Evolutionary conservation across 2,797 vertebrate genomes (phyloP).

Genomic region (Crenuchus spilurus): DNA sequence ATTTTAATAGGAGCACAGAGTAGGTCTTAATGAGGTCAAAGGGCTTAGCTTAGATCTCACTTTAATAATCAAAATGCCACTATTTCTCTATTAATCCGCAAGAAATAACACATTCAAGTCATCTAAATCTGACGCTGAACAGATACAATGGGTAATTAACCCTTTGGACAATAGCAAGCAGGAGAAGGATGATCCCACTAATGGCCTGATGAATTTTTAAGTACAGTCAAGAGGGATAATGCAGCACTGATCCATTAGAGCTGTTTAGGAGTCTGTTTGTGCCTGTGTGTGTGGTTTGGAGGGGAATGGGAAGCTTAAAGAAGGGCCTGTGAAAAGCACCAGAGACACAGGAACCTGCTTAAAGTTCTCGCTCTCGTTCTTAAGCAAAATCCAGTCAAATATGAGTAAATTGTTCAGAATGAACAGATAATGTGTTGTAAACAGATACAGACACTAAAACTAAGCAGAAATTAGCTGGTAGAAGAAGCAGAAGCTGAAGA

Average conservation of each 20-base stretch:
- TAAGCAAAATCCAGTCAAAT: too few species aligned
- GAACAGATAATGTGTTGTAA: too few species aligned
- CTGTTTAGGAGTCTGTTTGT: conserved; percentile 23
- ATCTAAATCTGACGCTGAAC: conserved; percentile 30
- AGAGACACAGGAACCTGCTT: conserved; percentile 17
- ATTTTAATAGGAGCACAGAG: conserved; percentile 20
- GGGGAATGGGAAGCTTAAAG: conserved; percentile 16
- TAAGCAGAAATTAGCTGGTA: too few species aligned
- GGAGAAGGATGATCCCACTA: conserved; percentile 61
- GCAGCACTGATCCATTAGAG: conserved; percentile 84
- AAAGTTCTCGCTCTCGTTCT: not conserved
- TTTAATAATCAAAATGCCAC: conserved; percentile 19
- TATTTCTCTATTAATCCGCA: conserved; percentile 15
- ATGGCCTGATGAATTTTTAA: conserved; percentile 92
- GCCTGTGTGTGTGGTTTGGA: conserved; percentile 39
- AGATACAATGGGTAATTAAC: conserved; percentile 80
- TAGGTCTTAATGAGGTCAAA: conserved; percentile 35
- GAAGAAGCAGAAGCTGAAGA: too few species aligned
- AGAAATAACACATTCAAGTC: conserved; percentile 55
- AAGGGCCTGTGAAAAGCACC: conserved; percentile 25
- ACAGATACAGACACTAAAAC: too few species aligned
- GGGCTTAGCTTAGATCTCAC: conserved; percentile 4
- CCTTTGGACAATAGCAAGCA: conserved; percentile 66
- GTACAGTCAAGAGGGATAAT: conserved; percentile 82
- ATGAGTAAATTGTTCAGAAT: too few species aligned